These are phyloP conservation scores for Mactra quadrangularis DNA, from an alignment of 1,140 invertebrate genomes.

Conservation along the genomic window DNA sequence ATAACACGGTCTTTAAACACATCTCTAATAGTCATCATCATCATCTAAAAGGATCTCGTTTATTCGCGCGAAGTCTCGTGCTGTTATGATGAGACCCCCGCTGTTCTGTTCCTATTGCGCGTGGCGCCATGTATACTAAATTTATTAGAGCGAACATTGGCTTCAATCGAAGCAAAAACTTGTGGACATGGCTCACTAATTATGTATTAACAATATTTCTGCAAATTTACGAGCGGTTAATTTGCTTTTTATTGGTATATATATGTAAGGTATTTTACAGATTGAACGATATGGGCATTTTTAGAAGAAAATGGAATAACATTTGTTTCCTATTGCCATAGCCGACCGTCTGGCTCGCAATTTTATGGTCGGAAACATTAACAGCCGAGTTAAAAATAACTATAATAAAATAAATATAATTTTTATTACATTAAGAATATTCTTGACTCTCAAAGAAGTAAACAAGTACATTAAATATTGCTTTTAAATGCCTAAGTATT, in stretches of 20 bases:
- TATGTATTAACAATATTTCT: slow-evolving; percentile 56
- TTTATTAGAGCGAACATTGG: slow-evolving; percentile 23
- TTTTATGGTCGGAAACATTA: no score
- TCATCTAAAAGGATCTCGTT: slow-evolving; percentile 53
- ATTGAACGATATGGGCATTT: slow-evolving; percentile 17
- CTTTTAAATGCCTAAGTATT: no score
- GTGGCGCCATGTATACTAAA: slow-evolving; percentile 59
- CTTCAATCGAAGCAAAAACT: slow-evolving; percentile 55
- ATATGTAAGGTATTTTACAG: slow-evolving; percentile 51
- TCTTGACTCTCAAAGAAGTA: no score
- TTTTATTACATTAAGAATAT: no score
- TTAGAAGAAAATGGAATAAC: slow-evolving; percentile 8
- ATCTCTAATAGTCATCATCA: slow-evolving; percentile 56
- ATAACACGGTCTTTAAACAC: slow-evolving; percentile 59
- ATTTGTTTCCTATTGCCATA: slow-evolving; percentile 38
- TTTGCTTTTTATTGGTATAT: slow-evolving; percentile 56
- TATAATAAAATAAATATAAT: no score
- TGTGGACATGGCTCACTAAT: slow-evolving; percentile 55
- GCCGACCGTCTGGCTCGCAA: slow-evolving; percentile 11
- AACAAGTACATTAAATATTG: no score
- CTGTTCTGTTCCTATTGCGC: slow-evolving; percentile 53
- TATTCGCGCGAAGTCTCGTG: slow-evolving; percentile 50
- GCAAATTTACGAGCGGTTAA: slow-evolving; percentile 47
- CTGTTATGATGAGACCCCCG: slow-evolving; percentile 53
- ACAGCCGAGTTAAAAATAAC: no score